A percentile compares a stretch with the other conserved stretches of the same genome.
These are phyloP conservation scores for Diploscapter pachys DNA, from an alignment of 1,140 invertebrate species.

Conservation along the genomic window DNA sequence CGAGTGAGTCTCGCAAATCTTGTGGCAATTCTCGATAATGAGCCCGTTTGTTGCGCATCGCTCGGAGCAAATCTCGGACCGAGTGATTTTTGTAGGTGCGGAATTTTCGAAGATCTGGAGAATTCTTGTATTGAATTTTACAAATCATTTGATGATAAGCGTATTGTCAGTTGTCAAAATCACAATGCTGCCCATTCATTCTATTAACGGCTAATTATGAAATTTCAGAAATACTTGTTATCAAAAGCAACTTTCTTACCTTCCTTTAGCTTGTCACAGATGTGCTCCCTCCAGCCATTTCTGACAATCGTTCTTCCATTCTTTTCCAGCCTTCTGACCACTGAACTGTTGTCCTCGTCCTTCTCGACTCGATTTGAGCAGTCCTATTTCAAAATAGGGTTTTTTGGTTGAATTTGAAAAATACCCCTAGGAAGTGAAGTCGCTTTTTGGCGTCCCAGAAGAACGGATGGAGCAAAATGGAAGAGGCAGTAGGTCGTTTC, in stretches of 20 bases:
- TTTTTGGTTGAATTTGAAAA: slow-evolving; percentile 14
- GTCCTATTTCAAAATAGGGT: slow-evolving; percentile 68
- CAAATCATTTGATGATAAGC: too few relatives aligned
- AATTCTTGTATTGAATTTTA: background rate
- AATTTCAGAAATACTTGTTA: background rate
- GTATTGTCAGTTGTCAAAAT: too few relatives aligned
- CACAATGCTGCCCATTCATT: background rate
- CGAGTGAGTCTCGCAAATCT: slow-evolving; percentile 77
- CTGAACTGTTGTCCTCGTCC: slow-evolving; percentile 67
- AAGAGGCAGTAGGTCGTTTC: slow-evolving; percentile 73
- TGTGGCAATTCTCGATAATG: slow-evolving; percentile 73
- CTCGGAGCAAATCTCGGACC: slow-evolving; percentile 83
- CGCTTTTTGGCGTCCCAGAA: slow-evolving; percentile 84
- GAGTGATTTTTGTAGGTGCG: slow-evolving; percentile 75
- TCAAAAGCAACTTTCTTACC: slow-evolving; percentile 59
- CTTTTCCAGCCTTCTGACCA: slow-evolving; percentile 71
- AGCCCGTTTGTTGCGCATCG: slow-evolving; percentile 80
- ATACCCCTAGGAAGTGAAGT: slow-evolving; percentile 78
- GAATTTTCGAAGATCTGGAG: slow-evolving; percentile 77
- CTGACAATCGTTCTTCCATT: slow-evolving; percentile 70
- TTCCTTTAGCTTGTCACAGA: slow-evolving; percentile 75
- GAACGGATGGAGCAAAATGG: slow-evolving; percentile 80
- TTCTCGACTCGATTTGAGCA: slow-evolving; percentile 94
- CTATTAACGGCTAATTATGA: background rate
- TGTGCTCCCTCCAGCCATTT: slow-evolving; percentile 78